phyloP scores from a whole-genome alignment of 1,140 invertebrate genomes.

The Bombus haemorrhoidalis region DNA sequence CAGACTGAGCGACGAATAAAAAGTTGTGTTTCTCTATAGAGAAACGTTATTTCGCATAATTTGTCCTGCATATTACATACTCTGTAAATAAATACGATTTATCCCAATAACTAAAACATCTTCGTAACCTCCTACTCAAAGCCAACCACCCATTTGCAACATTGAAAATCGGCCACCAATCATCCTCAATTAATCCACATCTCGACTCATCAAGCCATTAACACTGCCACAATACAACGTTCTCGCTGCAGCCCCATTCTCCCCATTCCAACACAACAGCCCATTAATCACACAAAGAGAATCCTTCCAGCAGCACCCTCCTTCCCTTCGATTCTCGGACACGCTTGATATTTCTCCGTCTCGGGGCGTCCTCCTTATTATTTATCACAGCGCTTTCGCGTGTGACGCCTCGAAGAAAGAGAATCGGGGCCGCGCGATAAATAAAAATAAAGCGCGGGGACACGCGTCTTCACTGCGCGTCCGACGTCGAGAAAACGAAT shows the following conservation, averaged over 20 bases:
- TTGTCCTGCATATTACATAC: not conserved
- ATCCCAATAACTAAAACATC: not conserved
- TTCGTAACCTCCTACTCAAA: too few species aligned
- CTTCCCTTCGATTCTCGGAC: conserved; percentile 9
- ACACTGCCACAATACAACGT: not conserved
- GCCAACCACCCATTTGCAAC: not conserved
- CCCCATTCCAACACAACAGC: not conserved
- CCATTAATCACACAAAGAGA: conserved; percentile 23
- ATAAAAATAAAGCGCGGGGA: conserved; percentile 36
- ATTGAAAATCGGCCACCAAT: not conserved
- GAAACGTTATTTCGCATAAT: not conserved
- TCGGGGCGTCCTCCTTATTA: not conserved
- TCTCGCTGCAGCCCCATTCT: not conserved
- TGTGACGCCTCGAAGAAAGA: not conserved
- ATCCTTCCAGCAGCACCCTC: not conserved
- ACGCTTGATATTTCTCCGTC: conserved; percentile 16
- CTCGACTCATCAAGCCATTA: not conserved
- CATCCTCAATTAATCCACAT: not conserved
- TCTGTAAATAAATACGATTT: not conserved
- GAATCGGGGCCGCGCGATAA: conserved; percentile 44
- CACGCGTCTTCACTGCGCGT: not conserved
- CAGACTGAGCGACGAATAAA: too few species aligned
- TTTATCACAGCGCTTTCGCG: conserved; percentile 15
- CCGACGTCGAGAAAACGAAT: not conserved
- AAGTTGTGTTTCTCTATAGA: not conserved